phyloP scores from a whole-genome alignment of 2,797 vertebrate species.

The Cichlasoma orientale region DNA sequence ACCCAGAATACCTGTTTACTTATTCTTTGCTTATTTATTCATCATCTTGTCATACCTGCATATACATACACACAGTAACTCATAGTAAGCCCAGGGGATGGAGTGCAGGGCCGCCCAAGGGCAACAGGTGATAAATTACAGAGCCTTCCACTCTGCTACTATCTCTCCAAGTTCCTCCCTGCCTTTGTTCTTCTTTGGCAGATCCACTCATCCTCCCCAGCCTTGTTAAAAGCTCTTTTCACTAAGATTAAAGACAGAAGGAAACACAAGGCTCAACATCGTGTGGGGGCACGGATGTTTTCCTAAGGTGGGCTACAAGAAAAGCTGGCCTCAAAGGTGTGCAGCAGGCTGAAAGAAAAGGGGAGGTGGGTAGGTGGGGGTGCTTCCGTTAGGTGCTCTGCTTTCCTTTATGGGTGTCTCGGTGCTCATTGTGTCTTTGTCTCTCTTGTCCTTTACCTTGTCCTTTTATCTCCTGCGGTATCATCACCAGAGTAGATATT shows the following conservation, averaged over 20 bases:
- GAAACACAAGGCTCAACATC: constrained; percentile 70
- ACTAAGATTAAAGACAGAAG: constrained; percentile 79
- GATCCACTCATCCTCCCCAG: constrained; percentile 66
- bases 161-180: constrained; percentile 77
- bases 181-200: constrained; percentile 80
- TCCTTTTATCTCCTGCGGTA: constrained; percentile 32
- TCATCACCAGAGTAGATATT: constrained; percentile 42
- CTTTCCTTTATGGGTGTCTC: constrained; percentile 53
- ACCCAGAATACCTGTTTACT: constrained; percentile 42
- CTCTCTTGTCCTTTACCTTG: constrained; percentile 33
- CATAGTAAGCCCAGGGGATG: constrained; percentile 43
- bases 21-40: constrained; percentile 43
- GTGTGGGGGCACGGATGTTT: constrained; percentile 84
- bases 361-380: constrained; percentile 23
- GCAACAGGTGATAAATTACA: constrained; percentile 85
- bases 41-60: constrained; percentile 51
- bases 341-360: constrained; percentile 57
- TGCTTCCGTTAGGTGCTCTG: constrained; percentile 49
- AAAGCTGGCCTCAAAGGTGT: constrained; percentile 66
- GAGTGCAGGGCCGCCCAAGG: constrained; percentile 63
- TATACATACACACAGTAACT: constrained; percentile 19
- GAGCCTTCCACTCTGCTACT: constrained; percentile 69
- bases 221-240: constrained; percentile 80
- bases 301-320: constrained; percentile 79
- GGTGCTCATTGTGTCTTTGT: constrained; percentile 34